Evolutionary conservation across 2,888 invertebrate species (phyloP).

Genomic region (Sthenelais limicola): DNA sequence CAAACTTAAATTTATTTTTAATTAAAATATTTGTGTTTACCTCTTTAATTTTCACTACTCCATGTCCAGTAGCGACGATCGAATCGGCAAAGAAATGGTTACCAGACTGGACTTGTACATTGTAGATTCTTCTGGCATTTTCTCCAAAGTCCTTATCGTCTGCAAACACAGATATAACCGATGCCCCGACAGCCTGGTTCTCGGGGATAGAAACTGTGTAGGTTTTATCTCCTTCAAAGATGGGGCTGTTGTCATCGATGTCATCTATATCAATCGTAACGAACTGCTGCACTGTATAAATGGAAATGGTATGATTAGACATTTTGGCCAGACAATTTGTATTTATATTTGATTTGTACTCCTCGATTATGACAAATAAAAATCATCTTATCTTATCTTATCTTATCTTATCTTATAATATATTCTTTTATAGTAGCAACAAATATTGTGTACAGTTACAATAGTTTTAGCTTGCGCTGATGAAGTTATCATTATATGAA

Average conservation of each 20-base stretch:
- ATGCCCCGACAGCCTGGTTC: constrained; percentile 45
- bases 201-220: constrained; percentile 42
- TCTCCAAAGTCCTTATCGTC: constrained; percentile 49
- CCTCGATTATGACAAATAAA: too few species aligned
- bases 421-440: too few species aligned
- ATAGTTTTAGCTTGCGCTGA: too few species aligned
- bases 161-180: constrained; percentile 45
- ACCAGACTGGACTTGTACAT: background rate
- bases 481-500: too few species aligned
- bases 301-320: background rate
- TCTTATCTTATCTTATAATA: too few species aligned
- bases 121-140: constrained; percentile 46
- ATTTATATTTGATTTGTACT: too few species aligned
- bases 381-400: too few species aligned
- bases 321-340: background rate
- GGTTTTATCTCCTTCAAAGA: constrained; percentile 32
- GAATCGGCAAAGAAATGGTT: constrained; percentile 47
- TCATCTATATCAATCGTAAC: constrained; percentile 42
- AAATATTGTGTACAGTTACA: too few species aligned
- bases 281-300: too few species aligned
- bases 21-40: too few species aligned
- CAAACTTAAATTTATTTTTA: too few species aligned
- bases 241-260: constrained; percentile 58
- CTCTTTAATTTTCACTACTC: constrained; percentile 48
- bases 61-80: constrained; percentile 40